Conservation (phyloP, 1,140 invertebrate species). For the Drosophila bocqueti region DNA sequence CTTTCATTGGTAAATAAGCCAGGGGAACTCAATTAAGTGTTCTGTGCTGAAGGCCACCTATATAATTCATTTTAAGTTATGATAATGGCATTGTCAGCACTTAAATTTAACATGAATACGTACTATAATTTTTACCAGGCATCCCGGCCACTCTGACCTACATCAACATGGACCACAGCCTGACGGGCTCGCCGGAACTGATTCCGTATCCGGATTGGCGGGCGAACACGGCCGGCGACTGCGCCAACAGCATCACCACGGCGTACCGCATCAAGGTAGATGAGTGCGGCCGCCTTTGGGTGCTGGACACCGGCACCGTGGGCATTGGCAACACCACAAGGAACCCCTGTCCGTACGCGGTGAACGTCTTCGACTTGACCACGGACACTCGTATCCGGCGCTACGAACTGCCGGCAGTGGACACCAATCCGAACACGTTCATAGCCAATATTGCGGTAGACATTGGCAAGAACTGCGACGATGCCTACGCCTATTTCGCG, state of each 20-base stretch:
- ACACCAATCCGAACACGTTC: slow-evolving; percentile 91
- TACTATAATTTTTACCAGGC: slow-evolving; percentile 85
- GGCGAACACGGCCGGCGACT: slow-evolving; percentile 90
- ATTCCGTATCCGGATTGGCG: slow-evolving; percentile 91
- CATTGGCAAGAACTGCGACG: slow-evolving; percentile 90
- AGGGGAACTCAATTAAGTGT: not conserved
- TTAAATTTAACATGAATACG: not conserved
- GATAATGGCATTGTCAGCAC: not conserved
- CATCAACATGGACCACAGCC: slow-evolving; percentile 88
- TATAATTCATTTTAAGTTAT: no score
- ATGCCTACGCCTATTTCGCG: slow-evolving; percentile 92
- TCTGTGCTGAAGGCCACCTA: no score
- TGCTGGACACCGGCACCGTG: slow-evolving; percentile 92
- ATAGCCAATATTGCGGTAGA: slow-evolving; percentile 93
- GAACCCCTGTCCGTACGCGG: slow-evolving; percentile 90
- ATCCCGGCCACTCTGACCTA: slow-evolving; percentile 93
- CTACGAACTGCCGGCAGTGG: slow-evolving; percentile 89
- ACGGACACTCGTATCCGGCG: slow-evolving; percentile 89
- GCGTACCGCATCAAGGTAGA: slow-evolving; percentile 91
- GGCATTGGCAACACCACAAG: slow-evolving; percentile 91
- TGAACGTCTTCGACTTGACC: slow-evolving; percentile 91
- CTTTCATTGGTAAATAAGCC: not conserved
- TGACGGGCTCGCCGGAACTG: slow-evolving; percentile 89
- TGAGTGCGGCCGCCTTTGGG: slow-evolving; percentile 91
- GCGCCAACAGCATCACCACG: slow-evolving; percentile 90